phyloP scores from a whole-genome alignment of 92 coral and sea anemone species.

The Zoanthus solanderi region DNA sequence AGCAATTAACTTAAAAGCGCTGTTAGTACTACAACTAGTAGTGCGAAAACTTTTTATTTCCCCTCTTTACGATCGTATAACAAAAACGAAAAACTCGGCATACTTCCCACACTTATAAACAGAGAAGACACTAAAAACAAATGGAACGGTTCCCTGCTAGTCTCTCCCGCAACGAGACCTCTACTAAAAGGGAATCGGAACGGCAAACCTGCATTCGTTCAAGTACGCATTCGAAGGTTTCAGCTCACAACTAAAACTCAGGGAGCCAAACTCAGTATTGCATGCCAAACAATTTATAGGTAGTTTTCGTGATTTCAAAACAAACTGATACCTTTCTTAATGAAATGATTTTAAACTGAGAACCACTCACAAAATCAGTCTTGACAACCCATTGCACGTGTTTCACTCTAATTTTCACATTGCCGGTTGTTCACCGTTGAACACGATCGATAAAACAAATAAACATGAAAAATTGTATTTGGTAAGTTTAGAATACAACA shows the following conservation, averaged over 20 bases:
- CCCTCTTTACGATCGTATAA: too few species aligned
- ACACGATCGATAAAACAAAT: neutral
- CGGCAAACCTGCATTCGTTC: neutral
- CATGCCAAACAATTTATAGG: neutral
- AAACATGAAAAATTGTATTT: neutral
- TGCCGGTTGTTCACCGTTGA: conserved; percentile 4
- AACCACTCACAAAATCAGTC: conserved; percentile 17
- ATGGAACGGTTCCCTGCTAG: too few species aligned
- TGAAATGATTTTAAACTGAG: neutral
- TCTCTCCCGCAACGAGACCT: too few species aligned
- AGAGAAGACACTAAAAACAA: too few species aligned
- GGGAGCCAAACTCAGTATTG: neutral
- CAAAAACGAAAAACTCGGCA: too few species aligned
- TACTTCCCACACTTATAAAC: too few species aligned
- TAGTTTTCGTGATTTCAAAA: neutral
- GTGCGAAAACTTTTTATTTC: too few species aligned
- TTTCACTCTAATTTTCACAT: conserved; percentile 12
- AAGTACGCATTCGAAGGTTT: neutral
- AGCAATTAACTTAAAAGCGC: too few species aligned
- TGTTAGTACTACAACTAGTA: too few species aligned
- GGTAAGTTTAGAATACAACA: neutral
- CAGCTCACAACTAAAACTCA: neutral
- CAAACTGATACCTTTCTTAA: neutral
- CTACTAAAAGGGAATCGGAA: neutral
- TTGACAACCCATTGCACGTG: conserved; percentile 41